Conservation (phyloP, 2,888 invertebrate genomes). For the Drosophila meridiana region DNA sequence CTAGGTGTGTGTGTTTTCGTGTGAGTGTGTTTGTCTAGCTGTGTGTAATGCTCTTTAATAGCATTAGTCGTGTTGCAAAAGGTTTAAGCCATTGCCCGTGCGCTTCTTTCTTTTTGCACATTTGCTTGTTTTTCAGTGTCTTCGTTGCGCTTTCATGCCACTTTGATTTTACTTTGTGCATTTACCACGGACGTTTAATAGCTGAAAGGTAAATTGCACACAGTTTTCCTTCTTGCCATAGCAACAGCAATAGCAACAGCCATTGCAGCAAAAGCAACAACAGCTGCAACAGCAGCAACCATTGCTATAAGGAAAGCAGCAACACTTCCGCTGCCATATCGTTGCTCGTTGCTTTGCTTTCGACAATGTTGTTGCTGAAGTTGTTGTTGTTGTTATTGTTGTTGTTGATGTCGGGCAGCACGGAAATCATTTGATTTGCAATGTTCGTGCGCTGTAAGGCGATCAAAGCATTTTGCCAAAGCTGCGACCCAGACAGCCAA, state of each 20-base stretch:
- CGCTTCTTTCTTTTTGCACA: conserved; percentile 44
- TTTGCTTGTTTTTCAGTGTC: conserved; percentile 54
- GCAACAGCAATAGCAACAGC: conserved; percentile 50
- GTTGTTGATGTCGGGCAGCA: conserved; percentile 58
- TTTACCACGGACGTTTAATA: conserved; percentile 78
- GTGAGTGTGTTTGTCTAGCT: conserved; percentile 40
- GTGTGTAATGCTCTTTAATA: conserved; percentile 66
- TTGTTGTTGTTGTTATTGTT: conserved; percentile 23
- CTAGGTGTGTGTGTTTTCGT: conserved; percentile 7
- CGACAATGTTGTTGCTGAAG: conserved; percentile 25
- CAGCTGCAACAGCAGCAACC: conserved; percentile 18
- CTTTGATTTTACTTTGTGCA: conserved; percentile 79
- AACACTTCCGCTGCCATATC: conserved; percentile 73
- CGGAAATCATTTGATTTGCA: conserved; percentile 80
- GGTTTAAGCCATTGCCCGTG: conserved; percentile 67
- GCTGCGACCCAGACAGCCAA: conserved; percentile 10
- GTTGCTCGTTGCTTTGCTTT: conserved; percentile 44
- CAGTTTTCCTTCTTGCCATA: conserved; percentile 65
- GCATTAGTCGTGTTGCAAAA: conserved; percentile 73
- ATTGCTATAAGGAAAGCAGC: conserved; percentile 49
- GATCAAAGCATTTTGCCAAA: conserved; percentile 71
- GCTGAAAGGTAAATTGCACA: conserved; percentile 79
- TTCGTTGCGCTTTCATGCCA: conserved; percentile 76
- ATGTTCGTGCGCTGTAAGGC: conserved; percentile 72
- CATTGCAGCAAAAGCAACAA: conserved; percentile 47